phyloP scores from a whole-genome alignment of 2,797 vertebrate species.

The Microctenopoma lineatum region DNA sequence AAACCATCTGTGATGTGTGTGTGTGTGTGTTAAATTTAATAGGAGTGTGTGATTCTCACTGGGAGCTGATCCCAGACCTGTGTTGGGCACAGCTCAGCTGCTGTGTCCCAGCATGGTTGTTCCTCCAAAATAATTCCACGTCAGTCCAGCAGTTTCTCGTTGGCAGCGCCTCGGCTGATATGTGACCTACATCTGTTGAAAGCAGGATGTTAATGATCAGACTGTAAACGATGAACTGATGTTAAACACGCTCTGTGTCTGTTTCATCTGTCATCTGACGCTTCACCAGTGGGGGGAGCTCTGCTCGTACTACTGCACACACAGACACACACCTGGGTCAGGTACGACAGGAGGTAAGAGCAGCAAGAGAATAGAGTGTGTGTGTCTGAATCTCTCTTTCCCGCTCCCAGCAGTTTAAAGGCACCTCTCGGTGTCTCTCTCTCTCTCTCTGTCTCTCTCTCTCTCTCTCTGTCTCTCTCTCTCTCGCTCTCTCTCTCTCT shows the following conservation, averaged over 20 bases:
- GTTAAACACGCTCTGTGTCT: neutral
- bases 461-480: too few species aligned
- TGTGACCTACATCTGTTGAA: conserved; percentile 59
- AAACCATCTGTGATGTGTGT: too few species aligned
- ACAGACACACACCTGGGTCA: neutral
- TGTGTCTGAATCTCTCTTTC: too few species aligned
- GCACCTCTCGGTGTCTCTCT: too few species aligned
- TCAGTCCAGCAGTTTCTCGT: conserved; percentile 47
- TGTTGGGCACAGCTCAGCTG: conserved; percentile 1
- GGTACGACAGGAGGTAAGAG: too few species aligned
- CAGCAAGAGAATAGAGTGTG: too few species aligned
- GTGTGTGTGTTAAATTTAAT: too few species aligned
- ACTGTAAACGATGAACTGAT: conserved; percentile 27
- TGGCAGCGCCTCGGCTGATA: conserved; percentile 44
- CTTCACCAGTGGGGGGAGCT: conserved; percentile 69
- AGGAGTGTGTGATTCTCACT: neutral
- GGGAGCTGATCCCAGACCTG: conserved; percentile 7
- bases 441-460: too few species aligned
- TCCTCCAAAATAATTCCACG: conserved; percentile 20
- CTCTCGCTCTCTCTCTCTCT: too few species aligned
- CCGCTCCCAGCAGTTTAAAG: too few species aligned
- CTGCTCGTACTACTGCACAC: conserved; percentile 23
- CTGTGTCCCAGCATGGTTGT: neutral
- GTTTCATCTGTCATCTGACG: conserved; percentile 39
- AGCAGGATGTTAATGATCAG: conserved; percentile 53